Base-by-base conservation (phyloP, 2,888 invertebrate genomes). In the Mesorhabditis belari region DNA sequence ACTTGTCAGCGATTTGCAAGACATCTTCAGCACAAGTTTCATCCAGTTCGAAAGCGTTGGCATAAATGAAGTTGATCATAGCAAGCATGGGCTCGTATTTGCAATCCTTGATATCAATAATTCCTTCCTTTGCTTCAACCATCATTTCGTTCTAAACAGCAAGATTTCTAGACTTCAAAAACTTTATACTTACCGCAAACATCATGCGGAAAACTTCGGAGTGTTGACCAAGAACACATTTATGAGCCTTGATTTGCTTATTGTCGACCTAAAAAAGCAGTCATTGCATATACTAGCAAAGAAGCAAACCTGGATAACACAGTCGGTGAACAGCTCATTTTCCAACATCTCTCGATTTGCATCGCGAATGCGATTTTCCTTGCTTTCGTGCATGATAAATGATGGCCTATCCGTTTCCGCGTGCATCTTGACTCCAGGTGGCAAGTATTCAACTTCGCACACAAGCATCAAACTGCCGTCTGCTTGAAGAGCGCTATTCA, bases 51-150 rank as follows among this genome's bases (percentile, higher is more conserved):
- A 70, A 67, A 5, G 55, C 57, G 28, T 77, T 77, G 1, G 74
- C 74, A 64, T 78, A 78, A 66, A 79, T 76, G 60, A 69, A 79
- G 57, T 79, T 74, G 6, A 79, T 65, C 77, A 79, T 76, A 1
- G 73, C 75, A 2, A 67, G 62, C 9, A 77, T 76, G 17, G 77
- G 68, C 53, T 73, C 76, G 6, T 67, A 74, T 29, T 70, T 70
- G n/a, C 74, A 70, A 62, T 79, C 79, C 24, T 68, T 63, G 25
- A 79, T 77, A 51, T 73, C 66, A 35, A 79, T 76, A 49, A 68
- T 60, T 4, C 79, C 79, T 21, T 72, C 63, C 49, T 73, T 72
- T 0, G 79, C 77, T 60, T 79, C 79, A n/a, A 70, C 54, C n/a
- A n/a, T n/a, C 77, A 77, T 79, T 1, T 54, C 53, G 17, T 70